These are phyloP conservation scores for Dasyurus viverrinus DNA, from an alignment of 2,113 vertebrate genomes.

Conservation along the genomic window DNA sequence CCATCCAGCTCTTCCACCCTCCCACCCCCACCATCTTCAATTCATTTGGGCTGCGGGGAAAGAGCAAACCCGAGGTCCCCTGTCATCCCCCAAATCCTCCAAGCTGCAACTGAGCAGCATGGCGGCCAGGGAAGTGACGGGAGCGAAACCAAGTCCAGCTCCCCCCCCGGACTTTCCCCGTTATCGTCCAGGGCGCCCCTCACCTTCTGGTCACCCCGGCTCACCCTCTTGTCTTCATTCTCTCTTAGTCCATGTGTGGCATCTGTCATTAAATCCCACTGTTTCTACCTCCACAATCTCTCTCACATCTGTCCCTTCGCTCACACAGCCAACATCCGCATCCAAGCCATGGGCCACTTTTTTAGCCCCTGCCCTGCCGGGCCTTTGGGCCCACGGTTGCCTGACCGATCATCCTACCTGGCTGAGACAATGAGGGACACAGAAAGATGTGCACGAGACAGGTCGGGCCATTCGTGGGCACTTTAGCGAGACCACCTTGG, in stretches of 20 bases:
- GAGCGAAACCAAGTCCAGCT: background rate
- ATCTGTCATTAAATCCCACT: background rate
- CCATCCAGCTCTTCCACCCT: slow-evolving; percentile 61
- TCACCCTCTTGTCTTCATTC: background rate
- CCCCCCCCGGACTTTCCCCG: background rate
- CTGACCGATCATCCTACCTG: background rate
- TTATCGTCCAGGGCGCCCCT: background rate
- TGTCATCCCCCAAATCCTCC: slow-evolving; percentile 29
- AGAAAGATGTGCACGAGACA: background rate
- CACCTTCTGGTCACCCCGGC: too few species aligned
- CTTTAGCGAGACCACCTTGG: background rate
- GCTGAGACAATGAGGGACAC: background rate
- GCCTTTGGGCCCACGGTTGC: too few species aligned
- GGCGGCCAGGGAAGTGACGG: background rate
- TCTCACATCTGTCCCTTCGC: too few species aligned
- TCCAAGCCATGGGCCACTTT: background rate
- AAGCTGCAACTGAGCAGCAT: background rate
- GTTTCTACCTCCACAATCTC: background rate
- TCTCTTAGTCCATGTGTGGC: background rate
- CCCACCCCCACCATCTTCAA: slow-evolving; percentile 29
- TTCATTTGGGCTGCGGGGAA: slow-evolving; percentile 38
- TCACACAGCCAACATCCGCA: background rate
- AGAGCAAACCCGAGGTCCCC: slow-evolving; percentile 23
- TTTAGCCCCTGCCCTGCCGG: too few species aligned
- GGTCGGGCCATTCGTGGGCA: background rate